Evolutionary conservation across 1,140 invertebrate genomes (phyloP).

Genomic region (Episyrphus balteatus): DNA sequence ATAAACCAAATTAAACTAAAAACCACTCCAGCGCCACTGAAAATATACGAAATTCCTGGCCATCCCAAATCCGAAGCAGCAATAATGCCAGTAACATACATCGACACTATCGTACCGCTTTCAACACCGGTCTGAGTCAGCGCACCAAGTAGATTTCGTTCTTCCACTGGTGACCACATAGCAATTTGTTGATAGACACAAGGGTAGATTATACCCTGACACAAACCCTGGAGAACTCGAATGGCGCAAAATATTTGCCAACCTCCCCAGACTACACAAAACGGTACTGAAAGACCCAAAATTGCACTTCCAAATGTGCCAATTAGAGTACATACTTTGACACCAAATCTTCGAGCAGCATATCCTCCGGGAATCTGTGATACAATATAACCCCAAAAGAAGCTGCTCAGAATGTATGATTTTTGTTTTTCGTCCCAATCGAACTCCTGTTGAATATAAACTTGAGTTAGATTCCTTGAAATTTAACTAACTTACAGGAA

Average conservation of each 20-base stretch:
- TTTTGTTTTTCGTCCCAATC: slow-evolving; percentile 41
- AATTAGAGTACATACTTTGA: slow-evolving; percentile 39
- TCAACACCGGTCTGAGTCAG: slow-evolving; percentile 52
- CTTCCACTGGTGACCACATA: slow-evolving; percentile 57
- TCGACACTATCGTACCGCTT: slow-evolving; percentile 61
- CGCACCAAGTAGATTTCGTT: slow-evolving; percentile 45
- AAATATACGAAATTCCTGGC: slow-evolving; percentile 68
- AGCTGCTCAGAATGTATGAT: slow-evolving; percentile 50
- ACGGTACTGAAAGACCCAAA: slow-evolving; percentile 36
- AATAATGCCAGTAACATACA: slow-evolving; percentile 52
- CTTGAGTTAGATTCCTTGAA: slow-evolving; percentile 8
- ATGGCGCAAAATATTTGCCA: slow-evolving; percentile 48
- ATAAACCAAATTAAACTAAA: slow-evolving; percentile 53
- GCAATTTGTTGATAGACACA: slow-evolving; percentile 65
- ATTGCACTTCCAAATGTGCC: slow-evolving; percentile 33
- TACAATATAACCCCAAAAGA: slow-evolving; percentile 51
- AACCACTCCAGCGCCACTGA: slow-evolving; percentile 49
- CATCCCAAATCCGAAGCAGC: slow-evolving; percentile 54
- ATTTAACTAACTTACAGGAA: slow-evolving; percentile 12
- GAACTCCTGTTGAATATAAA: slow-evolving; percentile 32
- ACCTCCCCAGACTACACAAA: slow-evolving; percentile 30
- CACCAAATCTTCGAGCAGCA: slow-evolving; percentile 52
- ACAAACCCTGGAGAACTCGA: slow-evolving; percentile 62
- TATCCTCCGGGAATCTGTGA: slow-evolving; percentile 55
- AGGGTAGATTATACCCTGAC: slow-evolving; percentile 68